phyloP scores from a whole-genome alignment of 2,888 invertebrate species.

The Epiblema foenella region DNA sequence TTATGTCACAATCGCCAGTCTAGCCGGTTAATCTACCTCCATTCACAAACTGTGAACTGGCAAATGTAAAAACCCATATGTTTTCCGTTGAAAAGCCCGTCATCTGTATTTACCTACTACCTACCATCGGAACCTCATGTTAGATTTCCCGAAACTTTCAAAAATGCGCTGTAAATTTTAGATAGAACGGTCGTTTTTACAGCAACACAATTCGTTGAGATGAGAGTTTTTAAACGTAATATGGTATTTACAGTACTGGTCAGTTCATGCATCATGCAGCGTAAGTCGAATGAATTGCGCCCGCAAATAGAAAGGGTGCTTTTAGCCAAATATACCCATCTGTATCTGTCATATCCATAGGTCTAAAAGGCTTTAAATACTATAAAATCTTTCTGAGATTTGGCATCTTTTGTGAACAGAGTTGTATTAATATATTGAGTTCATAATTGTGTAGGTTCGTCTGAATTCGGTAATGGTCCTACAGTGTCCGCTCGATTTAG shows the following conservation, averaged over 20 bases:
- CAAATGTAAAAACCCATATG: slow-evolving; percentile 30
- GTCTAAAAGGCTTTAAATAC: background rate
- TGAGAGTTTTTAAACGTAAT: slow-evolving; percentile 7
- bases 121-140: background rate
- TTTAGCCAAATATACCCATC: slow-evolving; percentile 48
- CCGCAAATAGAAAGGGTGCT: slow-evolving; percentile 73
- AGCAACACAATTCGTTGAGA: background rate
- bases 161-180: background rate
- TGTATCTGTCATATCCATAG: too few species aligned
- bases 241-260: slow-evolving; percentile 30
- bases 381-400: background rate
- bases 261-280: slow-evolving; percentile 56
- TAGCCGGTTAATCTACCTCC: slow-evolving; percentile 5
- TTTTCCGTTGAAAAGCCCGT: slow-evolving; percentile 31
- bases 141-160: background rate
- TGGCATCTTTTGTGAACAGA: slow-evolving; percentile 63
- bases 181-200: background rate
- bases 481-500: too few species aligned
- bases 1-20: background rate
- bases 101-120: slow-evolving; percentile 24
- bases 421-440: slow-evolving; percentile 60
- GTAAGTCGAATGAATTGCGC: slow-evolving; percentile 58
- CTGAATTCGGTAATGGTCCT: background rate
- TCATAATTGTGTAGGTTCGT: slow-evolving; percentile 12
- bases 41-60: slow-evolving; percentile 19